These are phyloP conservation scores for Geotrypetes seraphini DNA, from an alignment of 2,797 vertebrate species.

Conservation along the genomic window DNA sequence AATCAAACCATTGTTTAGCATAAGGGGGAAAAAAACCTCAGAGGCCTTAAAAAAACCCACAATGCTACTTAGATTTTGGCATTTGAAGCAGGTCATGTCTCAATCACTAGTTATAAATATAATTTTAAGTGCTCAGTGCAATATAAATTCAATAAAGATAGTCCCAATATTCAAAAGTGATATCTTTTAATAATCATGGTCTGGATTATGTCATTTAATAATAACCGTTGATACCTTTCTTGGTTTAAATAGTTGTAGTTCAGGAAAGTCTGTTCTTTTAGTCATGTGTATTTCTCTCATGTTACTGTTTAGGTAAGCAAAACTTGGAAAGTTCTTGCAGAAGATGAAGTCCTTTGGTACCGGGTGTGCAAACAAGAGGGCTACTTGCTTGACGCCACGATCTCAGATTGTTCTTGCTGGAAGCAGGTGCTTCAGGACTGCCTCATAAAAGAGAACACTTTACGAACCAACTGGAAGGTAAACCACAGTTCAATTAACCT, in stretches of 20 bases:
- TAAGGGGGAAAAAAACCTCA: too few species aligned
- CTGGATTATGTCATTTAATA: too few species aligned
- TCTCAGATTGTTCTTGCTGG: conserved; percentile 82
- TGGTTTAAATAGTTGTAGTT: neutral
- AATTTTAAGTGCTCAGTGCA: too few species aligned
- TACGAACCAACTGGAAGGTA: conserved; percentile 94
- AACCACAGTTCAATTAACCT: neutral
- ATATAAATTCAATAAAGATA: too few species aligned
- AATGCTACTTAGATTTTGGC: too few species aligned
- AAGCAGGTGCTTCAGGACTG: conserved; percentile 77
- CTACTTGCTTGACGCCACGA: conserved; percentile 50
- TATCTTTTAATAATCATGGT: too few species aligned
- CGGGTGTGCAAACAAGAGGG: conserved; percentile 73
- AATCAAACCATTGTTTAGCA: too few species aligned
- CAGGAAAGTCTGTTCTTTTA: accelerated
- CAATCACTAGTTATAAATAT: too few species aligned
- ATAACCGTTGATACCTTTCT: too few species aligned
- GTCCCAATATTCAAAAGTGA: too few species aligned
- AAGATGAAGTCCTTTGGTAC: conserved; percentile 87
- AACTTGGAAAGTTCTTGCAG: conserved; percentile 79
- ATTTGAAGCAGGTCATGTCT: too few species aligned
- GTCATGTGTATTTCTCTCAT: conserved; percentile 14
- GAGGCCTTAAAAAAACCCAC: too few species aligned
- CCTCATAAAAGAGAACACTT: conserved; percentile 56
- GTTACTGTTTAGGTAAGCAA: conserved; percentile 75